These are phyloP conservation scores for Aphodius granarius DNA, from an alignment of 2,888 invertebrate genomes.

Conservation along the genomic window DNA sequence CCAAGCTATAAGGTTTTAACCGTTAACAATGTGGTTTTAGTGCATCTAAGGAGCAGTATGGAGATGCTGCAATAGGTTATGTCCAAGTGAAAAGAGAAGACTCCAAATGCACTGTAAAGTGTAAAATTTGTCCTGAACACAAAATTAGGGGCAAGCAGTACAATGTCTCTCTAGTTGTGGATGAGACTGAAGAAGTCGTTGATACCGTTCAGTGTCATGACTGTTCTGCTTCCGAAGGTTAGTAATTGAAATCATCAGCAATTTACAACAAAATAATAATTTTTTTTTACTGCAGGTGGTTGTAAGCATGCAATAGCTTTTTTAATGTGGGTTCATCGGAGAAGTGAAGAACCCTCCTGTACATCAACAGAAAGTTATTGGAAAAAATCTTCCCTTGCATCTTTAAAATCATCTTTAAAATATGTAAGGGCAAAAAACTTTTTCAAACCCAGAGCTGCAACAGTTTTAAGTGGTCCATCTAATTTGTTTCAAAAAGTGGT, in stretches of 20 bases:
- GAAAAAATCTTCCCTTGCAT: neutral
- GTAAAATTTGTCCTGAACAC: slow-evolving; percentile 23
- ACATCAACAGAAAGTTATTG: slow-evolving; percentile 2
- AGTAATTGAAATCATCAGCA: slow-evolving; percentile 17
- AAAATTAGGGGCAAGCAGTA: too few species aligned
- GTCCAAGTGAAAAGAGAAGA: slow-evolving; percentile 16
- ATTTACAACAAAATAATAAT: too few species aligned
- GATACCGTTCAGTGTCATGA: slow-evolving; percentile 21
- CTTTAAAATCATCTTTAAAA: neutral
- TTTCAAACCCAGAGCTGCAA: too few species aligned
- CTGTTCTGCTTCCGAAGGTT: slow-evolving; percentile 26
- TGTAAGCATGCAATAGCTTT: slow-evolving; percentile 22
- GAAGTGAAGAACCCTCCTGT: slow-evolving; percentile 25
- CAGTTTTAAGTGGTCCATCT: too few species aligned
- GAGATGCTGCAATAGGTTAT: slow-evolving; percentile 28
- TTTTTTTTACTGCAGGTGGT: slow-evolving; percentile 9
- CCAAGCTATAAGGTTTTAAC: too few species aligned
- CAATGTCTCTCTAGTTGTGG: slow-evolving; percentile 11
- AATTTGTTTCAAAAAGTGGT: too few species aligned
- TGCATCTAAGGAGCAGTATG: slow-evolving; percentile 21
- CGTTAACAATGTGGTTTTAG: too few species aligned
- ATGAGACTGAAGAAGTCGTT: slow-evolving; percentile 14
- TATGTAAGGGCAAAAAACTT: neutral
- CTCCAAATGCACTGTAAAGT: slow-evolving; percentile 17
- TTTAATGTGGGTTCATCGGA: slow-evolving; percentile 20